These are phyloP conservation scores for Orthosia gracilis DNA, from an alignment of 2,888 invertebrate genomes.

Conservation along the genomic window DNA sequence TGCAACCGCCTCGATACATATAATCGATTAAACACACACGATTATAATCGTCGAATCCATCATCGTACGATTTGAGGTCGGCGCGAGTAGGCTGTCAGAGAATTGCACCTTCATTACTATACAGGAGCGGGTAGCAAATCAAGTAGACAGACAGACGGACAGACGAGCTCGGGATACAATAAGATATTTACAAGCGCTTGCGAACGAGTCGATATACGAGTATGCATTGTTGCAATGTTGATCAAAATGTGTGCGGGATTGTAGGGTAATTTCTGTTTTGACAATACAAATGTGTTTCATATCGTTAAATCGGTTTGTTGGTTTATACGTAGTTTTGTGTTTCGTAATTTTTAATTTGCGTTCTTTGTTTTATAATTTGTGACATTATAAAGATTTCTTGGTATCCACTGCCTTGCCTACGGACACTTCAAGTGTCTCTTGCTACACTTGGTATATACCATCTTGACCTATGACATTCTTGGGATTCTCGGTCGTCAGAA, in stretches of 20 bases:
- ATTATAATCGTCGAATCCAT: constrained; percentile 83
- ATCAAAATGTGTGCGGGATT: constrained; percentile 68
- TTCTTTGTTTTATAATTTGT: constrained; percentile 8
- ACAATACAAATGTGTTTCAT: constrained; percentile 71
- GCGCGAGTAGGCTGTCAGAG: constrained; percentile 79
- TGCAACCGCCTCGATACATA: constrained; percentile 70
- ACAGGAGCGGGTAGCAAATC: constrained; percentile 86
- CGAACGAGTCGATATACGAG: constrained; percentile 74
- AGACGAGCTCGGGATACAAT: constrained; percentile 83
- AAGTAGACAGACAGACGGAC: constrained; percentile 82
- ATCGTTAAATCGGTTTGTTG: constrained; percentile 41
- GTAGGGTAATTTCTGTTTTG: constrained; percentile 78
- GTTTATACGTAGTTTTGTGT: constrained; percentile 36
- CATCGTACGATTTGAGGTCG: constrained; percentile 77
- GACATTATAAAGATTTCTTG: background rate
- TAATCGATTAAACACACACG: constrained; percentile 79
- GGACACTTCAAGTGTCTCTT: background rate
- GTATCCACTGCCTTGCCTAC: background rate
- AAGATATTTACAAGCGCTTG: constrained; percentile 84
- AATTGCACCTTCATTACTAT: constrained; percentile 86
- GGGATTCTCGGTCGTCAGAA: background rate
- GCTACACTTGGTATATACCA: too few species aligned
- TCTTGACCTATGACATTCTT: background rate
- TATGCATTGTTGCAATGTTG: constrained; percentile 70
- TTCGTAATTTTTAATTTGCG: constrained; percentile 33